phyloP scores from a whole-genome alignment of 2,888 invertebrate species.

The Pachydiplax longipennis region DNA sequence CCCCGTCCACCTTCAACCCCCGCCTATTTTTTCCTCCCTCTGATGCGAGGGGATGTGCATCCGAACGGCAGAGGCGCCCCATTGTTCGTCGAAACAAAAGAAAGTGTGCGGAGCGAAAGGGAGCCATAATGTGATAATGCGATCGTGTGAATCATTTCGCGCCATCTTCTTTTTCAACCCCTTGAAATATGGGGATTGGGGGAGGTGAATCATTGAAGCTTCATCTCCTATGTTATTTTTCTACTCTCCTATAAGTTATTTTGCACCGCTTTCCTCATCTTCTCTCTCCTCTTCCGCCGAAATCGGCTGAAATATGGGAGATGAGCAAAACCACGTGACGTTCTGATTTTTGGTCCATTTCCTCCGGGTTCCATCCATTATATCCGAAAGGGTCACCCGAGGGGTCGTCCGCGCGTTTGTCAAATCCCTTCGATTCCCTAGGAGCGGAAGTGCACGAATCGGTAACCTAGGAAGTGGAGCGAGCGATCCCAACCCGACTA shows the following conservation, averaged over 20 bases:
- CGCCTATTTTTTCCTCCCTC: background rate
- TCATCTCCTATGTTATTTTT: background rate
- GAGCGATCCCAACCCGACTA: background rate
- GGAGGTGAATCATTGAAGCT: background rate
- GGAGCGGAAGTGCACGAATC: background rate
- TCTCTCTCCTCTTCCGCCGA: background rate
- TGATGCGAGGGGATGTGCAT: background rate
- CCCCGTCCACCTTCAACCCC: background rate
- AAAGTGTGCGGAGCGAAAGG: background rate
- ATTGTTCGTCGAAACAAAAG: constrained; percentile 40
- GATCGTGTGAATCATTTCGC: constrained; percentile 7
- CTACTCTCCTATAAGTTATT: background rate
- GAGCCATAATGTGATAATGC: constrained; percentile 41
- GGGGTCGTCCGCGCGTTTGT: background rate
- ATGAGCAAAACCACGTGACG: background rate
- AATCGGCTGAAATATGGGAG: background rate
- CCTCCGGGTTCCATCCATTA: background rate
- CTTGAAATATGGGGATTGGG: background rate
- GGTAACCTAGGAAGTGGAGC: background rate
- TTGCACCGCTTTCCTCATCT: background rate
- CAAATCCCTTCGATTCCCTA: background rate
- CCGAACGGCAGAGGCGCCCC: constrained; percentile 9
- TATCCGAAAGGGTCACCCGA: background rate
- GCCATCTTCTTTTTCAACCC: constrained; percentile 9
- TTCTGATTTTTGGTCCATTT: background rate